phyloP scores from a whole-genome alignment of 23 tunicate species.

The Phallusia fumigata region DNA sequence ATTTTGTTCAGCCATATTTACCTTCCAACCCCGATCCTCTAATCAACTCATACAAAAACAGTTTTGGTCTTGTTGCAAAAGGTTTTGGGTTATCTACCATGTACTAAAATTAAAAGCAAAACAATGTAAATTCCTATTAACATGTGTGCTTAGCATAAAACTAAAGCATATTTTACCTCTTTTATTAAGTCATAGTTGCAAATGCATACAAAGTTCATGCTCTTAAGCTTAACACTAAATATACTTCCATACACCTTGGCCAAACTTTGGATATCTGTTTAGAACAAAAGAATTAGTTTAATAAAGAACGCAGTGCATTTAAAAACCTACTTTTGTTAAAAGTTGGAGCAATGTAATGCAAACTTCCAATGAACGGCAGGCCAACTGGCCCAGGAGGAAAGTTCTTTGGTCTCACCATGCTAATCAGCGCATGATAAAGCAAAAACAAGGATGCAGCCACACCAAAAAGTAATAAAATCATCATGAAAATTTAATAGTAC shows the following conservation, averaged over 20 bases:
- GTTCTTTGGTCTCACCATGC: not conserved
- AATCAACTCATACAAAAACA: not conserved
- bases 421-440: not conserved
- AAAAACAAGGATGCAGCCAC: not conserved
- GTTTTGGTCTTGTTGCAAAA: not conserved
- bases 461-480: too few species aligned
- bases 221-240: not conserved
- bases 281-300: not conserved
- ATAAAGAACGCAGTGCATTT: not conserved
- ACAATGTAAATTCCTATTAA: too few species aligned
- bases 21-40: not conserved
- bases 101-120: not conserved
- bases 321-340: not conserved
- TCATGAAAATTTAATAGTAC: too few species aligned
- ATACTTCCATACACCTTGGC: not conserved
- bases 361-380: not conserved
- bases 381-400: conserved; percentile 8
- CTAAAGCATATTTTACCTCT: not conserved
- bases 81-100: conserved; percentile 12
- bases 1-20: not conserved
- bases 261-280: not conserved
- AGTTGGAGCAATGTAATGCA: not conserved
- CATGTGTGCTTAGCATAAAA: not conserved
- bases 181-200: not conserved
- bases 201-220: not conserved